These are phyloP conservation scores for Poeciliopsis turneri DNA, from an alignment of 2,797 vertebrate species.

Conservation along the genomic window DNA sequence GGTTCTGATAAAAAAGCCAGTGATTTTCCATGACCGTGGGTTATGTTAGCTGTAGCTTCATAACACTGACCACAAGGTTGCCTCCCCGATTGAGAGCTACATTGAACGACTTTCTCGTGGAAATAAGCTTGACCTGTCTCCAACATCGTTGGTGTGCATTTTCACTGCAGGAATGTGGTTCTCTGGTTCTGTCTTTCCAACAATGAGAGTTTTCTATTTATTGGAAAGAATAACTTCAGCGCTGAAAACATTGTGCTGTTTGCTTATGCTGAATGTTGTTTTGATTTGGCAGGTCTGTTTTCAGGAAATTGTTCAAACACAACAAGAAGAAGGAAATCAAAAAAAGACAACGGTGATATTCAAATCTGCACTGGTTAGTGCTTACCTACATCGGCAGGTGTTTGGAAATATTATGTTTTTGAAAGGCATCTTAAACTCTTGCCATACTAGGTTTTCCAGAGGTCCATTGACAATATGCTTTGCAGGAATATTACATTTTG, in stretches of 20 bases:
- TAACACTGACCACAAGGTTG: background rate
- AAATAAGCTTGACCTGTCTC: background rate
- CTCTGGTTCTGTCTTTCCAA: background rate
- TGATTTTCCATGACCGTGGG: background rate
- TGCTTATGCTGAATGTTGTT: constrained; percentile 2
- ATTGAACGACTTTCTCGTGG: background rate
- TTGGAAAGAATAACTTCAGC: background rate
- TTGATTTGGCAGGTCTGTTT: background rate
- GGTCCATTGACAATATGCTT: background rate
- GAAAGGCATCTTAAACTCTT: background rate
- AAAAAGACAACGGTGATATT: background rate
- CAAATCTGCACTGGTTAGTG: background rate
- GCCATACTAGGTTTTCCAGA: background rate
- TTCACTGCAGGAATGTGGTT: background rate
- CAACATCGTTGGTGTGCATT: background rate
- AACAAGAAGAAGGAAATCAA: background rate
- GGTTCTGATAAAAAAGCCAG: background rate
- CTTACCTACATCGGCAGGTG: background rate
- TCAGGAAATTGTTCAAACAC: background rate
- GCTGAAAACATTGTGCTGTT: background rate
- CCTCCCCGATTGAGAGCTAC: background rate
- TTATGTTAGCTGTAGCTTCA: background rate
- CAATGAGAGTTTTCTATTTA: background rate
- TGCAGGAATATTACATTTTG: background rate
- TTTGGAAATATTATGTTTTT: background rate